A percentile compares a stretch with the other conserved stretches of the same genome.
These are phyloP conservation scores for Hermaeophaga mercurialis DNA, from an alignment of 2,888 invertebrate species.

Conservation along the genomic window DNA sequence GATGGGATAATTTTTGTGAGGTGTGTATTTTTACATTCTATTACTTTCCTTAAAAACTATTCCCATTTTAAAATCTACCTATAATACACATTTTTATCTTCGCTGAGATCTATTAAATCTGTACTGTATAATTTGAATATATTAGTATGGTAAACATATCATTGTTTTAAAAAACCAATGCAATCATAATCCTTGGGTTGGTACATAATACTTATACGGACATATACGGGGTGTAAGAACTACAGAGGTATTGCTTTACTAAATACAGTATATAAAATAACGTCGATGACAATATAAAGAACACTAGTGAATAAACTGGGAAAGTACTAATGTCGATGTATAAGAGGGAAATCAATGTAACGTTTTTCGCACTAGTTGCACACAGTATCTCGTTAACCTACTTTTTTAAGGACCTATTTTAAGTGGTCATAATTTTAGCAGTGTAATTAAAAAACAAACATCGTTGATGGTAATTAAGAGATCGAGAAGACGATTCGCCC, in stretches of 20 bases:
- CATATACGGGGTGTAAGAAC: slow-evolving; percentile 6
- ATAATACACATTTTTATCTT: slow-evolving; percentile 9
- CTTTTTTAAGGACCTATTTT: neutral
- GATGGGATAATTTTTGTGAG: too few species aligned
- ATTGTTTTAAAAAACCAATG: slow-evolving; percentile 17
- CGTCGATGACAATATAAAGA: too few species aligned
- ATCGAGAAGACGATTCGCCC: neutral
- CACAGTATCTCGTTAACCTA: too few species aligned
- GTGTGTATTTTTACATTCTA: too few species aligned
- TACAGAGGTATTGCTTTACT: too few species aligned
- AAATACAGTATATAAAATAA: too few species aligned
- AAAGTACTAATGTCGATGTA: too few species aligned
- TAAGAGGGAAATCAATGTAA: too few species aligned
- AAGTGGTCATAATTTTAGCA: neutral
- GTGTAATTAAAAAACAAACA: neutral
- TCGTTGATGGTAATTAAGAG: neutral
- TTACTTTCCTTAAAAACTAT: too few species aligned
- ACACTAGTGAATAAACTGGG: too few species aligned
- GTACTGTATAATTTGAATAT: slow-evolving; percentile 26
- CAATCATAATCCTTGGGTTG: slow-evolving; percentile 21
- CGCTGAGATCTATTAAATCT: slow-evolving; percentile 22
- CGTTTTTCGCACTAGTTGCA: too few species aligned
- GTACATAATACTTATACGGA: slow-evolving; percentile 21
- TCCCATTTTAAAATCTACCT: too few species aligned
- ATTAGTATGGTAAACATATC: slow-evolving; percentile 25